phyloP scores from a whole-genome alignment of 2,797 vertebrate species.

The Geotrypetes seraphini region DNA sequence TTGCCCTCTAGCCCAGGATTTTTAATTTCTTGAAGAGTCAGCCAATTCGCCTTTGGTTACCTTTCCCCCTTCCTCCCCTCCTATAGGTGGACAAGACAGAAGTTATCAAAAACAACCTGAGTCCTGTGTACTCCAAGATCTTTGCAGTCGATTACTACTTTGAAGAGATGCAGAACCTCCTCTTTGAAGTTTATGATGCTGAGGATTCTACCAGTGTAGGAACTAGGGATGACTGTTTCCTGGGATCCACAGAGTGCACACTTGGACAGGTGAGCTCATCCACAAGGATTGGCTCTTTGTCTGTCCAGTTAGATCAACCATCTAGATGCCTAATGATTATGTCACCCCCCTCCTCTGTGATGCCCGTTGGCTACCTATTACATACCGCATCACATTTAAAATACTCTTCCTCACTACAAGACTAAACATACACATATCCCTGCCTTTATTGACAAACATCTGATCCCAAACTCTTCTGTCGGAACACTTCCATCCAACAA shows the following conservation, averaged over 20 bases:
- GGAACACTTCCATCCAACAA: too few species aligned
- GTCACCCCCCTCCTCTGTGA: too few species aligned
- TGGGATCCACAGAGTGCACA: constrained; percentile 30
- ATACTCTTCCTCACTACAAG: too few species aligned
- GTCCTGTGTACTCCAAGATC: constrained; percentile 35
- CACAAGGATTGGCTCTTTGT: fast-evolving
- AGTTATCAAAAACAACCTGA: constrained; percentile 26
- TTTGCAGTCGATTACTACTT: constrained; percentile 43
- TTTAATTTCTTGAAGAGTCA: neutral
- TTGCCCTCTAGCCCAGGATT: too few species aligned
- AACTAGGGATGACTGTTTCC: constrained; percentile 11
- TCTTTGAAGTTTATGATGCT: constrained; percentile 34
- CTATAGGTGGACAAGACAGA: constrained; percentile 33
- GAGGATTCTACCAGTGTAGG: constrained; percentile 10
- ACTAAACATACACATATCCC: too few species aligned
- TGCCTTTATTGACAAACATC: too few species aligned
- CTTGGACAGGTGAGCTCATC: constrained; percentile 43
- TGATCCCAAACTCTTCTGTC: too few species aligned
- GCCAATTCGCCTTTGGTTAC: neutral
- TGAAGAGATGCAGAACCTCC: constrained; percentile 41
- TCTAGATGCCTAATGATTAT: too few species aligned
- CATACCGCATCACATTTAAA: too few species aligned
- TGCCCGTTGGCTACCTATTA: too few species aligned
- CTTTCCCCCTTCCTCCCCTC: neutral
- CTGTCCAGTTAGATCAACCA: too few species aligned